phyloP scores from a whole-genome alignment of 2,113 vertebrate species.

The Enhydra lutris region DNA sequence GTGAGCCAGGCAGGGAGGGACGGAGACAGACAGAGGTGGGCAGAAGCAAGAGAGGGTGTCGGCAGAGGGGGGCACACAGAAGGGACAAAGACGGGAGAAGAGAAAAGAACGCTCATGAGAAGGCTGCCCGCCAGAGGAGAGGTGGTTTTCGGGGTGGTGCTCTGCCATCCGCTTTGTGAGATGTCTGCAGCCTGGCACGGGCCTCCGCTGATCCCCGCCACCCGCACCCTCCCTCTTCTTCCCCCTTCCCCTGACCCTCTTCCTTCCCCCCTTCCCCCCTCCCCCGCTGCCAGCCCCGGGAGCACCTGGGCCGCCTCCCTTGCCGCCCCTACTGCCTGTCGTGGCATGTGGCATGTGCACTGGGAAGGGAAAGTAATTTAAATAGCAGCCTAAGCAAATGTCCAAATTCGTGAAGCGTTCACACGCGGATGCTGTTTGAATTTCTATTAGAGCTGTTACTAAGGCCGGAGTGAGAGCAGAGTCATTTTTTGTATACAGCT shows the following conservation, averaged over 20 bases:
- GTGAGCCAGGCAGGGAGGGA: slow-evolving; percentile 77
- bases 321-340: background rate
- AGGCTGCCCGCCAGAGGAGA: slow-evolving; percentile 27
- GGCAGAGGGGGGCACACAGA: slow-evolving; percentile 50
- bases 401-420: slow-evolving; percentile 27
- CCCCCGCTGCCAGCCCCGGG: background rate
- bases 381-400: slow-evolving; percentile 44
- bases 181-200: background rate
- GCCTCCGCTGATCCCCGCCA: background rate
- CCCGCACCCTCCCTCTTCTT: no score
- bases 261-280: background rate
- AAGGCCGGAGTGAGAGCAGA: background rate
- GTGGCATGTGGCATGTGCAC: background rate
- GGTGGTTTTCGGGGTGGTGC: background rate
- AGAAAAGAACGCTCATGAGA: slow-evolving; percentile 80
- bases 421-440: background rate
- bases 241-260: background rate
- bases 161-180: background rate
- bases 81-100: slow-evolving; percentile 74
- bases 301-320: background rate
- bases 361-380: background rate
- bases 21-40: slow-evolving; percentile 57
- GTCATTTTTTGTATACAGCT: background rate
- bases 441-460: slow-evolving; percentile 40
- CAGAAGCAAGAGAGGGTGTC: slow-evolving; percentile 11